These are phyloP conservation scores for Saturnia pavonia DNA, from an alignment of 2,888 invertebrate species.

Conservation along the genomic window DNA sequence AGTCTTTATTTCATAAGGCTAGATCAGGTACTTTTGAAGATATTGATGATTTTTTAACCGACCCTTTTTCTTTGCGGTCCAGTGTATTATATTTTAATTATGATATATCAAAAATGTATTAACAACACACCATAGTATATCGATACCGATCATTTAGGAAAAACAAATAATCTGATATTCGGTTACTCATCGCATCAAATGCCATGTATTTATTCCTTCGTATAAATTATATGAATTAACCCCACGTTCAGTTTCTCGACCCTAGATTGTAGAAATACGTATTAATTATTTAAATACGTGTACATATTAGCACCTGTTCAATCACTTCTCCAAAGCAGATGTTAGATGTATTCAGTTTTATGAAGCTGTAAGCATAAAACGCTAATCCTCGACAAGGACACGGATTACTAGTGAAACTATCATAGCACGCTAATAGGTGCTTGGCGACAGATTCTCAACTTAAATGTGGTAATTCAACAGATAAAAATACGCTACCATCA, in stretches of 20 bases:
- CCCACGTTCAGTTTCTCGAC: neutral
- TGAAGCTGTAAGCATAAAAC: neutral
- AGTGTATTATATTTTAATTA: too few relatives aligned
- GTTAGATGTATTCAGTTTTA: neutral
- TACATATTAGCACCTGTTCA: neutral
- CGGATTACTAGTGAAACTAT: neutral
- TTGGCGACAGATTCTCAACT: neutral
- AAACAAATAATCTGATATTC: neutral
- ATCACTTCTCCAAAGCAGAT: neutral
- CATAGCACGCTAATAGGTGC: neutral
- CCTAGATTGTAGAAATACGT: neutral
- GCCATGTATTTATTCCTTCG: neutral
- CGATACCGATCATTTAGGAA: neutral
- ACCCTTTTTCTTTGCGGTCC: too few relatives aligned
- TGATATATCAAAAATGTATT: too few relatives aligned
- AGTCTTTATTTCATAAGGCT: too few relatives aligned
- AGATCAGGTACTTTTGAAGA: too few relatives aligned
- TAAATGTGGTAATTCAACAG: too few relatives aligned
- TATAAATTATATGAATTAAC: neutral
- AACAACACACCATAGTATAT: neutral
- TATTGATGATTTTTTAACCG: too few relatives aligned
- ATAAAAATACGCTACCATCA: too few relatives aligned
- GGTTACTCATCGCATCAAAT: neutral
- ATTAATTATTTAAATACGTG: neutral
- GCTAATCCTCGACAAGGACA: neutral